These are phyloP conservation scores for Endomychus coccineus DNA, from an alignment of 2,888 invertebrate species.

Conservation along the genomic window DNA sequence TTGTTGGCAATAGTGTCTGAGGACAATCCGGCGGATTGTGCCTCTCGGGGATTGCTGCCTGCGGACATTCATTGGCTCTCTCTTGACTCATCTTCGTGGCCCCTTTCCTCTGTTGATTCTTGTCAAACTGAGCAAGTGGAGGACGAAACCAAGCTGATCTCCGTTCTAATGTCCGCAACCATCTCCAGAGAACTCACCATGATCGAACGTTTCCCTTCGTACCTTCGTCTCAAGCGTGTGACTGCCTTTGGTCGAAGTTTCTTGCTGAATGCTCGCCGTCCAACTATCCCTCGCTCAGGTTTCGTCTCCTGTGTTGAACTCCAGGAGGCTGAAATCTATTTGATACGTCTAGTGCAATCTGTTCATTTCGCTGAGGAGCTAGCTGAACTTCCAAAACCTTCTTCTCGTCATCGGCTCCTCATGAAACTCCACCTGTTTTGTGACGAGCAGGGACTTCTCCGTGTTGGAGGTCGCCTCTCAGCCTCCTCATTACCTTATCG, in stretches of 20 bases:
- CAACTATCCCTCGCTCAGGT: slow-evolving; percentile 4
- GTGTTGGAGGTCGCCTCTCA: slow-evolving; percentile 2
- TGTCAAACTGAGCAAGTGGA: slow-evolving; percentile 3
- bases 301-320: slow-evolving; percentile 5
- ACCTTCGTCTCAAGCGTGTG: slow-evolving; percentile 3
- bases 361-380: slow-evolving; percentile 5
- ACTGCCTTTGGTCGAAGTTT: slow-evolving; percentile 1
- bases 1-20: not conserved
- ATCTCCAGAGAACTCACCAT: slow-evolving; percentile 3
- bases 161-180: slow-evolving; percentile 1
- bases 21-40: slow-evolving; percentile 2
- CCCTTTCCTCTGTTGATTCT: not conserved
- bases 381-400: slow-evolving; percentile 2
- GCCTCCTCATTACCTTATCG: not conserved
- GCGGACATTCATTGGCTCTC: not conserved
- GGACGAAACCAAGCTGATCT: not conserved
- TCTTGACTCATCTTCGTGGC: slow-evolving; percentile 1
- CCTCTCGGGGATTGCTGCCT: not conserved
- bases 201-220: not conserved
- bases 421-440: slow-evolving; percentile 5
- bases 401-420: slow-evolving; percentile 2
- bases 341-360: slow-evolving; percentile 2
- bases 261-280: slow-evolving; percentile 3
- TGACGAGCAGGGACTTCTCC: slow-evolving; percentile 1
- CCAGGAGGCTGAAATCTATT: slow-evolving; percentile 4